These are phyloP conservation scores for Anoplopoma fimbria DNA, from an alignment of 2,113 vertebrate species.

Conservation along the genomic window DNA sequence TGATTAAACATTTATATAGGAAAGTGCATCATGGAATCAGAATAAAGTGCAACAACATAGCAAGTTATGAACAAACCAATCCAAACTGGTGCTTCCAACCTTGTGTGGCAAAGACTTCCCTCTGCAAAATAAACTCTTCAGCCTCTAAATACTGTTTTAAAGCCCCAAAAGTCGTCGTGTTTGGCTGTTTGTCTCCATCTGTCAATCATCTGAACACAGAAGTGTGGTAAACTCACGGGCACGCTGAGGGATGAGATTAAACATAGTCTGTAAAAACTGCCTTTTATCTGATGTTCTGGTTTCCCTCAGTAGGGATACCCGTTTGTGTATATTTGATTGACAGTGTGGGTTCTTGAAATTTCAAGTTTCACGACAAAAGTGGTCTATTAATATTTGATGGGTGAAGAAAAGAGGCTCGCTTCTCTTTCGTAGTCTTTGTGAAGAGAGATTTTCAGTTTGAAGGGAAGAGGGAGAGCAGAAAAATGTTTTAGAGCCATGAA, in stretches of 20 bases:
- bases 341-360: constrained; percentile 21
- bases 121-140: background rate
- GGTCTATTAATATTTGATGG: constrained; percentile 52
- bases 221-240: background rate
- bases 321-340: constrained; percentile 53
- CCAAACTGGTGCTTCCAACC: background rate
- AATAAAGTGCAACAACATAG: background rate
- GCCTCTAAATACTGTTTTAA: background rate
- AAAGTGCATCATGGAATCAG: background rate
- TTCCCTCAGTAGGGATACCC: constrained; percentile 26
- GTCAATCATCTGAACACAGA: constrained; percentile 21
- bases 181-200: constrained; percentile 24
- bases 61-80: background rate
- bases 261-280: constrained; percentile 23
- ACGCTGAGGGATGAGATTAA: constrained; percentile 38
- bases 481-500: background rate
- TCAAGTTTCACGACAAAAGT: constrained; percentile 43
- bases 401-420: constrained; percentile 28
- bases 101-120: background rate
- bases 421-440: constrained; percentile 36
- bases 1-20: background rate
- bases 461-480: constrained; percentile 15
- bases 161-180: background rate
- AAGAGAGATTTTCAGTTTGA: constrained; percentile 7
- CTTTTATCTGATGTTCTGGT: constrained; percentile 49